Evolutionary conservation across 2,888 invertebrate species (phyloP).

Genomic region (Halictus quadricinctus): DNA sequence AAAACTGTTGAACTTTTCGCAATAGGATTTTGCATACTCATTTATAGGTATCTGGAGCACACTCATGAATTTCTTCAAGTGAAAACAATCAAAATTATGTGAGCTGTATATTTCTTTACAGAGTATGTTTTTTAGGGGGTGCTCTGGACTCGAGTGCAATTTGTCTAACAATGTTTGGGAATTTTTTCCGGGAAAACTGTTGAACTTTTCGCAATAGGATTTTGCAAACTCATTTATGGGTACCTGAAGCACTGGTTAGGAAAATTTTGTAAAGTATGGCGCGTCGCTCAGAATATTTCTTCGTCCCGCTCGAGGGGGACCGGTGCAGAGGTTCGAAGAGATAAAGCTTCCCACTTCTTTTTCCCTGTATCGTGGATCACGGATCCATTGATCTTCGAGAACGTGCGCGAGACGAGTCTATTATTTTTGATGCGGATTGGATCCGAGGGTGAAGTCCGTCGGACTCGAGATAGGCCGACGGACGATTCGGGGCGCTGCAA

Average conservation of each 20-base stretch:
- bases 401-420: constrained; percentile 70
- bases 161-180: too few species aligned
- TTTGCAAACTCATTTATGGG: too few species aligned
- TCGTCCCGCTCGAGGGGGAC: background rate
- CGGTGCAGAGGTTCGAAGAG: background rate
- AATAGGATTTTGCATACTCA: too few species aligned
- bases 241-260: background rate
- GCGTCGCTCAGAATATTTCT: background rate
- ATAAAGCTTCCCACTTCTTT: background rate
- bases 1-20: too few species aligned
- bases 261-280: background rate
- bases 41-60: too few species aligned
- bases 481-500: constrained; percentile 64
- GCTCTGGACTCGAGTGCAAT: too few species aligned
- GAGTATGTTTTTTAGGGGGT: too few species aligned
- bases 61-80: too few species aligned
- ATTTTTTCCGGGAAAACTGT: too few species aligned
- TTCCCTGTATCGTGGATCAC: background rate
- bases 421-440: constrained; percentile 71
- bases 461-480: constrained; percentile 61
- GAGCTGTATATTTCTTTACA: too few species aligned
- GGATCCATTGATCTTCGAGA: constrained; percentile 31
- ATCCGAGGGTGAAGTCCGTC: constrained; percentile 57
- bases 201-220: too few species aligned
- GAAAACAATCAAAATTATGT: too few species aligned